These are phyloP conservation scores for Ceriagrion tenellum DNA, from an alignment of 2,888 invertebrate species.

Conservation along the genomic window DNA sequence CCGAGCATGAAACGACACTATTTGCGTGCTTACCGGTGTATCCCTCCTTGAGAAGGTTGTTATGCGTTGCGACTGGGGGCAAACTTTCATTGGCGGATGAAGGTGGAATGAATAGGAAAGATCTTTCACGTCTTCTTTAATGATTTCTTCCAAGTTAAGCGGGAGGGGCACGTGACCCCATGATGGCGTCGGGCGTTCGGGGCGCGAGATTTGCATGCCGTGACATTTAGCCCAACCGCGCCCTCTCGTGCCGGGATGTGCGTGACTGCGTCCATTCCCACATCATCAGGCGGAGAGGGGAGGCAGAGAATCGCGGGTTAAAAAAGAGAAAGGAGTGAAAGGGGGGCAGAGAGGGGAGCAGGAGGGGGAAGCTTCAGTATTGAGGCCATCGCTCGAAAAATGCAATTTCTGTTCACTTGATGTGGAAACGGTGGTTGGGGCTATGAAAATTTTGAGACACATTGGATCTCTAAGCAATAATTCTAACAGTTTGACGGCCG, in stretches of 20 bases:
- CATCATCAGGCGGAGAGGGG: neutral
- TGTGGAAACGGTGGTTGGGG: too few relatives aligned
- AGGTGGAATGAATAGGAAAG: too few relatives aligned
- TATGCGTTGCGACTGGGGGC: too few relatives aligned
- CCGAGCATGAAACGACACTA: too few relatives aligned
- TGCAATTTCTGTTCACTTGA: too few relatives aligned
- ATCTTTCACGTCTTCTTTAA: neutral
- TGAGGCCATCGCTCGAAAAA: neutral
- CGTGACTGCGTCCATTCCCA: neutral
- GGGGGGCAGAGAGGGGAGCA: neutral
- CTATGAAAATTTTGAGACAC: too few relatives aligned
- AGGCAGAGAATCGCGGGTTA: neutral
- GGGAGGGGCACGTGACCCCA: neutral
- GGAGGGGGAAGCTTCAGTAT: neutral
- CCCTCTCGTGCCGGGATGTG: neutral
- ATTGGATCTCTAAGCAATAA: too few relatives aligned
- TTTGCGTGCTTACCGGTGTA: too few relatives aligned
- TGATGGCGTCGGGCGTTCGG: neutral
- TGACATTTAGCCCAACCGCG: neutral
- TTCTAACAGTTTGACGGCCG: too few relatives aligned
- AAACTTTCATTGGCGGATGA: too few relatives aligned
- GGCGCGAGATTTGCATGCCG: slow-evolving; percentile 6
- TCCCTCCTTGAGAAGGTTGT: too few relatives aligned
- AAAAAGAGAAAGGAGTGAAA: neutral
- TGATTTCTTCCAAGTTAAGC: neutral